Evolutionary conservation across 2,113 vertebrate species (phyloP), one percentile per base, ranked within the genome.

Genomic region (Acrocephalus kingi): DNA sequence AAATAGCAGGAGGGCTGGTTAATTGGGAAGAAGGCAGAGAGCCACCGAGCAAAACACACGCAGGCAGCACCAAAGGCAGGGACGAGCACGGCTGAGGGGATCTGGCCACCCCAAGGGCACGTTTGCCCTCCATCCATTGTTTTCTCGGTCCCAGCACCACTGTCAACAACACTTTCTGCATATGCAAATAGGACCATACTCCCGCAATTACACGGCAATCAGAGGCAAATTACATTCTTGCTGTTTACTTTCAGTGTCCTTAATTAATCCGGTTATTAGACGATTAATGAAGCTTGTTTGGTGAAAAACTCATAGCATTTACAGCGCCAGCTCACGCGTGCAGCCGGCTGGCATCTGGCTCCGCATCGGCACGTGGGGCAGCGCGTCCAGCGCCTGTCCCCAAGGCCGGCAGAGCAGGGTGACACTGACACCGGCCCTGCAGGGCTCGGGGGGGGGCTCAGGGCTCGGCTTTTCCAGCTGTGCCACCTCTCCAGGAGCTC

Each of bases 191-290:
- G 97, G 94, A 43, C 78, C 84, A 59, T 96, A 94, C 97, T 98
- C 94, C 88, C 6, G 58, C 97, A 97, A 98, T 98, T 98, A 97
- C 97, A 97, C 68, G 96, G 97, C 95, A 98, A 98, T 98, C 98
- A 97, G 94, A 97, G 93, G 90, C 95, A 98, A 98, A 98, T 98
- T 98, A 98, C 97, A 97, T 98, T 98, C 98, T 98, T 97, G 97
- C 97, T 98, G 98, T 98, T 98, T 98, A 98, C 97, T 97, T 98
- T 98, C 96, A 90, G 71, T 94, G 84, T 98, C 97, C 97, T 98
- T 98, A 98, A 98, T 98, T 98, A 98, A 98, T 98, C 97, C 87
- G 66, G 97, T 98, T 98, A 98, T 98, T 98, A 98, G 97, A 97
- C 95, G 71, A 98, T 98, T 98, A 98, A 98, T 98, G 98, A 96